phyloP scores from a whole-genome alignment of 2,113 vertebrate genomes.

The Muntiacus muntjak region DNA sequence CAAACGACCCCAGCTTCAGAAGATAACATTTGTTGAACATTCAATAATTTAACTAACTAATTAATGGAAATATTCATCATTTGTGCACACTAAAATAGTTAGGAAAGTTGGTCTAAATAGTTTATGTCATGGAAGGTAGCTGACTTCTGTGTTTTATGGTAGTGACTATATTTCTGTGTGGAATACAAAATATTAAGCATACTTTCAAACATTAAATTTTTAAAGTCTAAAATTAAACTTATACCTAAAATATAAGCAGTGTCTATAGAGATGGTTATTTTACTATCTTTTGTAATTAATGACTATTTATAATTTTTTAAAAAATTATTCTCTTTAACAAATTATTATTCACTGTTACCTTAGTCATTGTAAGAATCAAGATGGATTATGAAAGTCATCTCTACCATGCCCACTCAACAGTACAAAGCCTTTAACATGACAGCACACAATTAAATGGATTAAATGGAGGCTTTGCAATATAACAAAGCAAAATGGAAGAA shows the following conservation, averaged over 20 bases:
- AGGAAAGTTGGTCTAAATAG: background rate
- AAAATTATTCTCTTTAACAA: background rate
- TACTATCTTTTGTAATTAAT: background rate
- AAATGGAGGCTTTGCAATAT: background rate
- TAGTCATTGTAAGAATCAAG: background rate
- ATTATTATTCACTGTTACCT: background rate
- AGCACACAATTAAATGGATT: background rate
- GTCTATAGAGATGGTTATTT: background rate
- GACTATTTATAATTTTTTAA: background rate
- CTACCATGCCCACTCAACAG: background rate
- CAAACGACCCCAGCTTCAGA: background rate
- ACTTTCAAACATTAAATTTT: background rate
- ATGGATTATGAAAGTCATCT: background rate
- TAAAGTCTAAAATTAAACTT: background rate
- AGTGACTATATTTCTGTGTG: background rate
- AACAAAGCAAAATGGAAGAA: background rate
- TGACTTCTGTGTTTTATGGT: background rate
- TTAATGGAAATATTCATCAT: background rate
- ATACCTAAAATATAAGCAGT: background rate
- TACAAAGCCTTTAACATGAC: background rate
- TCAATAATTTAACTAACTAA: background rate
- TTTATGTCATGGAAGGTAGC: background rate
- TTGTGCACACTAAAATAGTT: background rate
- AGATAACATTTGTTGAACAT: background rate
- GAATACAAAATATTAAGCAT: constrained; percentile 13